Percentiles rank a stretch among this genome's conserved stretches.
Evolutionary conservation across 2,797 vertebrate species (phyloP).

Genomic region (Astyanax mexicanus): DNA sequence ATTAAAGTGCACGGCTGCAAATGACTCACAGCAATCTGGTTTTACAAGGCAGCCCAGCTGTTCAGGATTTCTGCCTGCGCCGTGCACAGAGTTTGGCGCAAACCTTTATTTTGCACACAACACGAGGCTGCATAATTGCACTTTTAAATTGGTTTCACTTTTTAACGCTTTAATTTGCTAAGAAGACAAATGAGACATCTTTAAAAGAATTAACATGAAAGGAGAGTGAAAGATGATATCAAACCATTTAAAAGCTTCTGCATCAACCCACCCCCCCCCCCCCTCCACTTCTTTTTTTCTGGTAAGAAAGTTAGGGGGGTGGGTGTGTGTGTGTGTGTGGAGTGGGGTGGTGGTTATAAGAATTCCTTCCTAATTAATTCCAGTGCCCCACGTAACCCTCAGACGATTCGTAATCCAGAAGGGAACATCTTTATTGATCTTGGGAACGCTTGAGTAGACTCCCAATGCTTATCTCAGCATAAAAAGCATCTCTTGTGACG

Average conservation of each 20-base stretch:
- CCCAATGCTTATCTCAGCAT: constrained; percentile 91
- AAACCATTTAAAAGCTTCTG: constrained; percentile 56
- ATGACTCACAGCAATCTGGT: not conserved
- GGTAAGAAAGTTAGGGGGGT: constrained; percentile 65
- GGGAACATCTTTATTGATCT: constrained; percentile 96
- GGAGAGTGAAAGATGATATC: constrained; percentile 50
- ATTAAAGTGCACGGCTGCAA: not conserved
- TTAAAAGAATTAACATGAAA: constrained; percentile 62
- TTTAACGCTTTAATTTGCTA: constrained; percentile 55
- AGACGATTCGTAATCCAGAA: constrained; percentile 89
- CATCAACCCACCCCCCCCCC: constrained; percentile 40
- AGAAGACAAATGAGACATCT: constrained; percentile 58
- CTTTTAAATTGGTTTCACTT: constrained; percentile 46
- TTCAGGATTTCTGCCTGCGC: constrained; percentile 2
- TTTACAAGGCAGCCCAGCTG: constrained; percentile 1
- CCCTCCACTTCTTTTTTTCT: not conserved
- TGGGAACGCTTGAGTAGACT: constrained; percentile 84
- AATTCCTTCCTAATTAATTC: constrained; percentile 93
- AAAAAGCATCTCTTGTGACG: constrained; percentile 92
- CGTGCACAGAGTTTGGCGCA: not conserved
- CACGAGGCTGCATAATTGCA: constrained; percentile 40
- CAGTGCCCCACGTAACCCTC: constrained; percentile 85
- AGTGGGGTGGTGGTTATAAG: constrained; percentile 78
- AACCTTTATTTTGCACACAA: constrained; percentile 13
- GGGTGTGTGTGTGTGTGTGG: no score